Percentiles rank a stretch among this genome's conserved stretches.
phyloP scores from a whole-genome alignment of 2,113 vertebrate species.

The Gavia stellata region DNA sequence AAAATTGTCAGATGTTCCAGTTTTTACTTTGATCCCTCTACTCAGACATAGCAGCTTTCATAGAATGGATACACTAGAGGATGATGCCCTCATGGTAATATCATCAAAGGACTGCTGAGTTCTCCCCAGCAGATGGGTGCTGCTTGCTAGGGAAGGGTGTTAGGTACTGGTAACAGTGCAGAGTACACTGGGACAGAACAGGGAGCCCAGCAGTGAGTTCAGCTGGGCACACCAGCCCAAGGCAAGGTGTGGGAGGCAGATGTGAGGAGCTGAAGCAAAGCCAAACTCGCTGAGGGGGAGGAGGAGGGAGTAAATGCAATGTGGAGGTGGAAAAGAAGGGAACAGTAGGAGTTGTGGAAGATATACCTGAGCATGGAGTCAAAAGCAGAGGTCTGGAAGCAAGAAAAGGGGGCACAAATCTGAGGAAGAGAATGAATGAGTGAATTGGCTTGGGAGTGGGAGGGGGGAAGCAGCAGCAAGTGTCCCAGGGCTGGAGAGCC shows the following conservation, averaged over 20 bases:
- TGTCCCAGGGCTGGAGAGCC: not conserved
- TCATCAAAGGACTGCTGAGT: not conserved
- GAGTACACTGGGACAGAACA: not conserved
- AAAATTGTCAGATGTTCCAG: not conserved
- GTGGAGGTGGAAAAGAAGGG: not conserved
- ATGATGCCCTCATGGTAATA: not conserved
- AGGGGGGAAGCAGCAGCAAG: not conserved
- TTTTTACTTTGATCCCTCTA: not conserved
- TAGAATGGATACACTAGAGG: not conserved
- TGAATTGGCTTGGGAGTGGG: not conserved
- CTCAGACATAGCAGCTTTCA: not conserved
- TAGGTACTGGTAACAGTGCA: accelerated
- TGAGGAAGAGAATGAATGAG: not conserved
- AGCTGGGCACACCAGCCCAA: not conserved
- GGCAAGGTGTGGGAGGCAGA: not conserved
- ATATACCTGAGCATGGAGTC: not conserved
- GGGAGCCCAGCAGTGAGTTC: not conserved
- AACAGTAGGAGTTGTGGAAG: not conserved
- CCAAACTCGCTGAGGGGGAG: not conserved
- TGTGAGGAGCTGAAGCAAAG: not conserved
- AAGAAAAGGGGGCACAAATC: not conserved
- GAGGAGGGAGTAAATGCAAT: not conserved
- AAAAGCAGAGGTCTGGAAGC: not conserved
- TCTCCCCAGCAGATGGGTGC: not conserved
- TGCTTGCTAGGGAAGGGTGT: not conserved